phyloP scores from a whole-genome alignment of 2,888 invertebrate species.

The Tetragonisca angustula region DNA sequence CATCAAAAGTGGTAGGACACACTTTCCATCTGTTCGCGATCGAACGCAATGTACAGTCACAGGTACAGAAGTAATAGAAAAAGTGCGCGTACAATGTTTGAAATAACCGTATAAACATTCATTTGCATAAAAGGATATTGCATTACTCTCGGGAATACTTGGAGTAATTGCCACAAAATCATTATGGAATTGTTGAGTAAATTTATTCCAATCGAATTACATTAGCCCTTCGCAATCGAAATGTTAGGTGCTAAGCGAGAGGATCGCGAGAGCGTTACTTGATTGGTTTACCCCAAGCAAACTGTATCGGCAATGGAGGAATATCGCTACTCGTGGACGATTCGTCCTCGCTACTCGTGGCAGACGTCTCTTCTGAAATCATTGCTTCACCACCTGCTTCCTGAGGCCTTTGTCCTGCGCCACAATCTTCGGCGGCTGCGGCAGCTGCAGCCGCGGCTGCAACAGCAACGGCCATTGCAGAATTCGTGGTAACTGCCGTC shows the following conservation, averaged over 20 bases:
- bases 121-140: constrained; percentile 23
- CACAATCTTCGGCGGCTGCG: constrained; percentile 77
- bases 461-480: constrained; percentile 75
- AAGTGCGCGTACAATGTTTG: constrained; percentile 53
- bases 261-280: constrained; percentile 62
- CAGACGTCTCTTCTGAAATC: constrained; percentile 86
- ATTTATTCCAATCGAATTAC: constrained; percentile 10
- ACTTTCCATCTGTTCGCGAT: background rate
- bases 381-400: constrained; percentile 89
- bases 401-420: constrained; percentile 85
- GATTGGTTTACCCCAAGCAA: constrained; percentile 69
- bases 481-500: constrained; percentile 54
- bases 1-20: constrained; percentile 17
- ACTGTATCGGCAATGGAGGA: constrained; percentile 75
- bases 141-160: constrained; percentile 7
- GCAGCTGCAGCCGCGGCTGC: constrained; percentile 82
- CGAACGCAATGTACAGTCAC: constrained; percentile 32
- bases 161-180: constrained; percentile 6
- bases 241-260: constrained; percentile 26
- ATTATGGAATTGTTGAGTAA: background rate
- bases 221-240: constrained; percentile 38
- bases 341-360: constrained; percentile 82
- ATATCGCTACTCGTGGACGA: constrained; percentile 82
- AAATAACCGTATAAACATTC: constrained; percentile 24
- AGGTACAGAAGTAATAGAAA: constrained; percentile 61